Percentiles rank a stretch among this genome's conserved stretches.
These are phyloP conservation scores for Deilephila porcellus DNA, from an alignment of 2,888 invertebrate species.

Conservation along the genomic window DNA sequence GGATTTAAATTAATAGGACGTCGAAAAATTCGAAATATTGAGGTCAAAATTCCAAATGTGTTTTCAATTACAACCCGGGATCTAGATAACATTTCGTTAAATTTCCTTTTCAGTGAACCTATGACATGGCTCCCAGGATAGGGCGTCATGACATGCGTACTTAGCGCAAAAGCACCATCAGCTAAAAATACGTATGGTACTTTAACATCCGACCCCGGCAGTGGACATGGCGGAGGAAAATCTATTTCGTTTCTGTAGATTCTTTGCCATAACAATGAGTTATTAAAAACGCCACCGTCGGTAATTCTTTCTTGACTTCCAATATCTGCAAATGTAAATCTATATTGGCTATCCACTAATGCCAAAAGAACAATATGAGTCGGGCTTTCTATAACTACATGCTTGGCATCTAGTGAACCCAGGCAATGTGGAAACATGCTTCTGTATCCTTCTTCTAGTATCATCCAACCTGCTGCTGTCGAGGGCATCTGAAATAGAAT, in stretches of 20 bases:
- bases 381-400: slow-evolving; percentile 45
- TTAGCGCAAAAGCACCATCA: background rate
- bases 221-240: slow-evolving; percentile 44
- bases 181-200: slow-evolving; percentile 33
- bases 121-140: background rate
- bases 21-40: background rate
- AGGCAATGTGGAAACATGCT: slow-evolving; percentile 39
- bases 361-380: slow-evolving; percentile 46
- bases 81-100: background rate
- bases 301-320: slow-evolving; percentile 46
- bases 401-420: slow-evolving; percentile 49
- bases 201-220: slow-evolving; percentile 43
- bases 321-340: slow-evolving; percentile 47
- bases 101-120: background rate
- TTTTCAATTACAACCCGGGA: background rate
- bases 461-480: slow-evolving; percentile 2
- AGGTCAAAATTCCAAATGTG: background rate
- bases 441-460: slow-evolving; percentile 37
- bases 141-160: background rate
- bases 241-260: slow-evolving; percentile 41
- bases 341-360: slow-evolving; percentile 50
- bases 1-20: background rate
- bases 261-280: slow-evolving; percentile 45
- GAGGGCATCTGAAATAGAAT: background rate
- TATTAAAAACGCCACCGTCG: slow-evolving; percentile 27